Evolutionary conservation across 2,797 vertebrate genomes (phyloP), one percentile per base, ranked within the genome.

Genomic region (Enteromius treurensis): DNA sequence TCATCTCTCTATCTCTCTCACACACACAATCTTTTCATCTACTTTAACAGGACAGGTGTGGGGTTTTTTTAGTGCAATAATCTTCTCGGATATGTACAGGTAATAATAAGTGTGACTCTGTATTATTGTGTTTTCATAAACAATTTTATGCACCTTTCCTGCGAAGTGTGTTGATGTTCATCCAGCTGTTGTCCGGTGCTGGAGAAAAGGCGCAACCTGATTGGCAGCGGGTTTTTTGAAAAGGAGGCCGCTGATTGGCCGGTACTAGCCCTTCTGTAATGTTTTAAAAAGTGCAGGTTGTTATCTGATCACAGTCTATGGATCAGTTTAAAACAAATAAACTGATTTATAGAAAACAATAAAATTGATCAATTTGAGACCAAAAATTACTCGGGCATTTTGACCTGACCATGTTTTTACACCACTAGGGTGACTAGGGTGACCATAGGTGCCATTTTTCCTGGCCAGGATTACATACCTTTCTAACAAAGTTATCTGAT

Each of bases 221-320:
- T 70, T 82, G 55, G 60, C 40, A 21, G 49, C 5, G 9, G 21
- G 17, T 4, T 8, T 47, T 86, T 87, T 88, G 55, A 88, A 87
- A 88, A 83, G 26, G n/a, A 62, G 3, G 69, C 53, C 64, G 14
- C 45, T 87, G 81, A 88, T 88, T 88, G 85, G 85, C 47, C 79
- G 32, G 9, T 7, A 10, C 58, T 60, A 5, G 5, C 13, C 4
- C 34, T 21, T 64, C 34, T 34, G 68, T 53, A 37, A n/a, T 37
- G 9, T 51, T 32, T 73, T 62, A 62, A 60, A 81, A 17, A 42
- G 67, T 58, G 23, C 19, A 34, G 47, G 29, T 19, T 29, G 23
- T 42, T 21, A 5, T 69, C 11, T 45, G 67, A 69, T 42, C 40
- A 42, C 40, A 42, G 40, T 42, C 9, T 42, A 42, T 42, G 40